These are phyloP conservation scores for Platycercus adscitus DNA, from an alignment of 2,113 vertebrate species.

Conservation along the genomic window DNA sequence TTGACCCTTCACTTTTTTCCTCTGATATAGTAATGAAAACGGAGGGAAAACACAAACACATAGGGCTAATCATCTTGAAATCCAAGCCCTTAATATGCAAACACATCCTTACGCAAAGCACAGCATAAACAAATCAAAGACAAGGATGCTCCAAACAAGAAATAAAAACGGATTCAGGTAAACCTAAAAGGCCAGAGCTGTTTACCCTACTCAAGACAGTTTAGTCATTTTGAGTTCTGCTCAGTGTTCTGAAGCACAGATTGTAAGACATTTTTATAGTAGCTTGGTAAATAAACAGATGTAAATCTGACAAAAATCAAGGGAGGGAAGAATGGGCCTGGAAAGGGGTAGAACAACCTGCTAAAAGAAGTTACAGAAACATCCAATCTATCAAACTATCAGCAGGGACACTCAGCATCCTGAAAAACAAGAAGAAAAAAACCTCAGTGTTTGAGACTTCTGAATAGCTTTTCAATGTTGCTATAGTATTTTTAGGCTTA, in stretches of 20 bases:
- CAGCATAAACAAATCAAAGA: not conserved
- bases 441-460: not conserved
- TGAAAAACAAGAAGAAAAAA: not conserved
- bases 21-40: not conserved
- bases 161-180: not conserved
- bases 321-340: not conserved
- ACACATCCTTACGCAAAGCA: not conserved
- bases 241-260: not conserved
- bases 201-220: not conserved
- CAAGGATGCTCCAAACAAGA: not conserved
- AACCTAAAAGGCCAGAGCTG: not conserved
- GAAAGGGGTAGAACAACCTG: constrained; percentile 3
- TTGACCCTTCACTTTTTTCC: not conserved
- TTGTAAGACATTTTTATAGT: not conserved
- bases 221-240: not conserved
- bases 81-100: constrained; percentile 3
- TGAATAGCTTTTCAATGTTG: constrained; percentile 7
- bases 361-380: constrained; percentile 33
- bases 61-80: not conserved
- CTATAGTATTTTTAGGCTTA: constrained; percentile 2
- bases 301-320: constrained; percentile 48
- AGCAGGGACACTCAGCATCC: constrained; percentile 17
- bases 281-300: constrained; percentile 19
- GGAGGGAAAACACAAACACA: not conserved
- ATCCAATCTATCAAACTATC: constrained; percentile 32